Conservation (phyloP, 92 coral and sea anemone genomes). For the Epizoanthus fatuus region DNA sequence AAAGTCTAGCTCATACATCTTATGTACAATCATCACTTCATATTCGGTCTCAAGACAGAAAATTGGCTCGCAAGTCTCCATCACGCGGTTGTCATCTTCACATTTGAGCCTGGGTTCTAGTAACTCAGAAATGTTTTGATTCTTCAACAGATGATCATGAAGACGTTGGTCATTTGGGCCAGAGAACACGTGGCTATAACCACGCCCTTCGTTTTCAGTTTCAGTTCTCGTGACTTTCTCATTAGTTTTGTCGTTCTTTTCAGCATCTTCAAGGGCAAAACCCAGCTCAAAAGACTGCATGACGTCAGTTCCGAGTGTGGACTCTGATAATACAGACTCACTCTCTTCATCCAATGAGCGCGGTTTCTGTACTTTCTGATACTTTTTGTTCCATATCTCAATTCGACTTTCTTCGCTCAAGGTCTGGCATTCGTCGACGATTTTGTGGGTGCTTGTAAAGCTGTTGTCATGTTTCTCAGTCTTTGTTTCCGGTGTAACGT, state of each 20-base stretch:
- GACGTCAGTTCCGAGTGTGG: too few species aligned
- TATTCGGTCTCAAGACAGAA: slow-evolving; percentile 3
- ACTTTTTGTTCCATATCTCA: too few species aligned
- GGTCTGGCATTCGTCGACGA: neutral
- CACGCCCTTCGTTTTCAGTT: too few species aligned
- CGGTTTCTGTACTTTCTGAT: too few species aligned
- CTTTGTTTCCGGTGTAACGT: neutral
- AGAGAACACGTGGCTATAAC: neutral
- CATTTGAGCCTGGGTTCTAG: neutral
- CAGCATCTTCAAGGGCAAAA: too few species aligned
- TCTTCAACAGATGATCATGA: neutral
- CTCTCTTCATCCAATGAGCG: too few species aligned
- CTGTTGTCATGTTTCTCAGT: neutral
- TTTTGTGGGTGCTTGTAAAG: neutral
- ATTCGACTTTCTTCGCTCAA: neutral
- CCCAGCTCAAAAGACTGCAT: too few species aligned
- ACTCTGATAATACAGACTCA: too few species aligned
- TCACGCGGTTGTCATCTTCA: slow-evolving; percentile 5
- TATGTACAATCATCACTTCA: slow-evolving; percentile 11
- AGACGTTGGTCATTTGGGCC: neutral
- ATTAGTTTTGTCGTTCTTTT: too few species aligned
- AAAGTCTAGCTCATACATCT: slow-evolving; percentile 12
- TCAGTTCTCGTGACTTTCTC: too few species aligned
- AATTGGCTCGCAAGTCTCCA: slow-evolving; percentile 12
- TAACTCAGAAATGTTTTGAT: neutral